Percentiles rank a stretch among this genome's conserved stretches.
Conservation (phyloP, 2,113 vertebrate species). For the Sciurus niger region DNA sequence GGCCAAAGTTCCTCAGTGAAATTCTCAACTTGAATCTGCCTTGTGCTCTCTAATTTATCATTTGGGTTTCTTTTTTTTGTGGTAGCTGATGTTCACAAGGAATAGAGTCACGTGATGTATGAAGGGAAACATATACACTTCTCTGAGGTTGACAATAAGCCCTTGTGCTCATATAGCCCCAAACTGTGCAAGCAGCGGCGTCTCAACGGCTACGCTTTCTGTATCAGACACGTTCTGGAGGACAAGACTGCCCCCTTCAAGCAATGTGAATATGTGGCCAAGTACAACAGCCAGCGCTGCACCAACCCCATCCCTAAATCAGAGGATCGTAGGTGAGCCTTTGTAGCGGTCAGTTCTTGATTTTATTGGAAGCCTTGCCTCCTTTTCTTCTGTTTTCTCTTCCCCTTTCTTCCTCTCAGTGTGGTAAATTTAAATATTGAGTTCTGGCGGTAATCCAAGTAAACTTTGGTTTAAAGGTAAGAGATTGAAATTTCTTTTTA, state of each 20-base stretch:
- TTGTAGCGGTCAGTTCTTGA: background rate
- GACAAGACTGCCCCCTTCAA: constrained; percentile 99
- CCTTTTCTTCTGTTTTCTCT: background rate
- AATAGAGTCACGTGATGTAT: constrained; percentile 99
- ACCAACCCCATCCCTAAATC: constrained; percentile 99
- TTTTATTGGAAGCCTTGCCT: background rate
- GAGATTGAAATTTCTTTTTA: background rate
- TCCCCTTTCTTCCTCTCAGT: background rate
- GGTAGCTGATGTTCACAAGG: constrained; percentile 99
- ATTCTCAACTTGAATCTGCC: constrained; percentile 65
- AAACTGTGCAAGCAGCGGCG: constrained; percentile 99
- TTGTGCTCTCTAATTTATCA: constrained; percentile 64
- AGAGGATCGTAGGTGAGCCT: constrained; percentile 97
- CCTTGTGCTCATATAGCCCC: constrained; percentile 99
- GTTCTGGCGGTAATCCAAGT: background rate
- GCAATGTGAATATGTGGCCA: constrained; percentile 99
- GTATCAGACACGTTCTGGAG: constrained; percentile 99
- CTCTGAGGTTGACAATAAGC: constrained; percentile 99
- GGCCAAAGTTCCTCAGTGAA: constrained; percentile 63
- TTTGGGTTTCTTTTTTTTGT: constrained; percentile 83
- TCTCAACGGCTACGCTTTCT: constrained; percentile 99
- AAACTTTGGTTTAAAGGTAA: constrained; percentile 29
- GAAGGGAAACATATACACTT: constrained; percentile 99
- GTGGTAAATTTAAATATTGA: background rate
- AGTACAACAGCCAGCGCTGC: constrained; percentile 99